Percentiles rank a stretch among this genome's conserved stretches.
Conservation (phyloP, 2,797 vertebrate species). For the Lindbergichthys nudifrons region DNA sequence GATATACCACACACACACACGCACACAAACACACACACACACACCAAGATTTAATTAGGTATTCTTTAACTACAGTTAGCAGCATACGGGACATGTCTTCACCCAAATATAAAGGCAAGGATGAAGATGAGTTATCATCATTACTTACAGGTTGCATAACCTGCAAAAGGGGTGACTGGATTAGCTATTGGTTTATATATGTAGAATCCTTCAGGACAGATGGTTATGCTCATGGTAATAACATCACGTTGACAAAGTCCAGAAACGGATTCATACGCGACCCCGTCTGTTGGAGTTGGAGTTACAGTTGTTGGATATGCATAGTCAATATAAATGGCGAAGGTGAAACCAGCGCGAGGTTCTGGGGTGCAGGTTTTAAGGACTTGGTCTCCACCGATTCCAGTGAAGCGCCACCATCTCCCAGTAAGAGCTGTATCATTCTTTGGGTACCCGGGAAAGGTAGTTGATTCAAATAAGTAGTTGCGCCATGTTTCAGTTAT, state of each 20-base stretch:
- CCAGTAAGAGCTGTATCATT: fast-evolving
- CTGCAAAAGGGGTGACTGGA: fast-evolving
- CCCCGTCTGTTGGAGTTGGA: not conserved
- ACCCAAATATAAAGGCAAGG: not conserved
- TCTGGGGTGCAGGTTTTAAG: fast-evolving
- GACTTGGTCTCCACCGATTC: slow-evolving; percentile 60
- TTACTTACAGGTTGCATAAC: slow-evolving; percentile 48
- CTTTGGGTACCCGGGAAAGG: not conserved
- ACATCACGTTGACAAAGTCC: fast-evolving
- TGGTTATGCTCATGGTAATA: not conserved
- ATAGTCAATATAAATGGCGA: fast-evolving
- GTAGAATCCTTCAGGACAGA: slow-evolving; percentile 63
- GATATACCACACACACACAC: not conserved
- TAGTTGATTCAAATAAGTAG: fast-evolving
- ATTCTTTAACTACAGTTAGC: not conserved
- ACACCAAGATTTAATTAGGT: not conserved
- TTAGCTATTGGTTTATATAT: slow-evolving; percentile 24
- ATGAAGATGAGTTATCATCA: not conserved
- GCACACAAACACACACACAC: not conserved
- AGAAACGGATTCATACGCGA: fast-evolving
- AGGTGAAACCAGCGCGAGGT: fast-evolving
- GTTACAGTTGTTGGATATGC: not conserved
- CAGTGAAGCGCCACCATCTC: slow-evolving; percentile 64
- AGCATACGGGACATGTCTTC: not conserved
- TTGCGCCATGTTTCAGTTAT: slow-evolving; percentile 62